Conservation (phyloP, 92 coral and sea anemone species). For the Heteractis magnifica region DNA sequence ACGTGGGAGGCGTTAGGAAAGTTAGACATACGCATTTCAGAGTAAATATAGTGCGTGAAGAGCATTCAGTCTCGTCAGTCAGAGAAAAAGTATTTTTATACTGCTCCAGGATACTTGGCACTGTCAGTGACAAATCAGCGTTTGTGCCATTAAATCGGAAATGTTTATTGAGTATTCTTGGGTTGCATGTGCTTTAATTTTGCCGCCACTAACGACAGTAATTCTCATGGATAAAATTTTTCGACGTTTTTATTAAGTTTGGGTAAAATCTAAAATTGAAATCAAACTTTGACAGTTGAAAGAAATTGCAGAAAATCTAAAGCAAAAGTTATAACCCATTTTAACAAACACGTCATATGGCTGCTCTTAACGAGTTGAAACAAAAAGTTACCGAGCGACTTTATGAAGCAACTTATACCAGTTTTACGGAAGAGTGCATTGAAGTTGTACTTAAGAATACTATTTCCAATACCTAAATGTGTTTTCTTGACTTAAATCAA, state of each 20-base stretch:
- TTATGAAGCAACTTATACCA: background rate
- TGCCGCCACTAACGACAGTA: too few relatives aligned
- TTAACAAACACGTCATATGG: background rate
- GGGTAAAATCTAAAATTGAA: background rate
- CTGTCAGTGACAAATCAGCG: too few relatives aligned
- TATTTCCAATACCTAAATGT: background rate
- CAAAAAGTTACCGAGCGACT: background rate
- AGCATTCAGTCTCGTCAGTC: too few relatives aligned
- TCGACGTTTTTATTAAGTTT: background rate
- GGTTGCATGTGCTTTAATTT: too few relatives aligned
- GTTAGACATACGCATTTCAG: too few relatives aligned
- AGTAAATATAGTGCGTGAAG: too few relatives aligned
- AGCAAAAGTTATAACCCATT: background rate
- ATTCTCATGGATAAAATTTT: too few relatives aligned
- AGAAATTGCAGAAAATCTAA: background rate
- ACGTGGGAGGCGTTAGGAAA: too few relatives aligned
- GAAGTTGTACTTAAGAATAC: background rate
- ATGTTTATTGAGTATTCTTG: too few relatives aligned
- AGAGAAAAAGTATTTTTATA: too few relatives aligned
- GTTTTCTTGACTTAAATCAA: background rate
- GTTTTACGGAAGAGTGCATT: background rate
- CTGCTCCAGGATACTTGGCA: too few relatives aligned
- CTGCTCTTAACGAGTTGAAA: background rate
- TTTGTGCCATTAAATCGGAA: too few relatives aligned
- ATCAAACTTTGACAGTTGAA: background rate